Percentiles rank a stretch among this genome's conserved stretches.
phyloP scores from a whole-genome alignment of 64 coral and sea anemone genomes.

The Cladopsammia gracilis region DNA sequence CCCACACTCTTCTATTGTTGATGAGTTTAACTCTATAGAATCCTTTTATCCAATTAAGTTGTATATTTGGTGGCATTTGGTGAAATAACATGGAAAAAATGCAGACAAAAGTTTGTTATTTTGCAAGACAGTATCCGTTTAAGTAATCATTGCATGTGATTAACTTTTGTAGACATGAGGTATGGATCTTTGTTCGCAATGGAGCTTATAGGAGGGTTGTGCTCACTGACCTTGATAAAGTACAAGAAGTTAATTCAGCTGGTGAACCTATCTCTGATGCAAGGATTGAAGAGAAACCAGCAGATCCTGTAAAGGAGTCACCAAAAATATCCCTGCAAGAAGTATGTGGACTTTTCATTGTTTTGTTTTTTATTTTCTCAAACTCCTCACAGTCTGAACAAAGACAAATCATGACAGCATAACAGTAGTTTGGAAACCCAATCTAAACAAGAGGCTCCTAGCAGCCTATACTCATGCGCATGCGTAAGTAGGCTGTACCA shows the following conservation, averaged over 20 bases:
- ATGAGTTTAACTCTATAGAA: no score
- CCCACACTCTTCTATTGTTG: no score
- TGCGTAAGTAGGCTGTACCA: no score
- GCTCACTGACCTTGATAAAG: slow-evolving; percentile 79
- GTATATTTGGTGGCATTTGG: no score
- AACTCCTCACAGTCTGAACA: not conserved
- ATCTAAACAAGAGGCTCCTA: no score
- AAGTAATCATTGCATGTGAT: not conserved
- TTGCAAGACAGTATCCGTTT: not conserved
- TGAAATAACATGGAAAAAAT: no score
- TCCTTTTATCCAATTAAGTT: no score
- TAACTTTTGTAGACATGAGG: slow-evolving; percentile 74
- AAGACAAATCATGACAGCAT: no score
- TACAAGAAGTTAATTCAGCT: slow-evolving; percentile 71
- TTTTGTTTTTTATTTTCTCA: not conserved
- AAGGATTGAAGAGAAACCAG: slow-evolving; percentile 22
- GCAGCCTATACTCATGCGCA: no score
- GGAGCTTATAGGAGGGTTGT: slow-evolving; percentile 76
- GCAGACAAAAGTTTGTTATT: not conserved
- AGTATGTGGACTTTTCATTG: not conserved
- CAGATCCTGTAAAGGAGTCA: slow-evolving; percentile 9
- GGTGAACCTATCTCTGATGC: slow-evolving; percentile 72
- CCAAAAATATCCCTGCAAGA: slow-evolving; percentile 89
- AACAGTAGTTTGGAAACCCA: no score
- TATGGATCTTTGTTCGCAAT: slow-evolving; percentile 90